Evolutionary conservation across 1,140 invertebrate species (phyloP), one percentile per base, ranked within the genome.

Genomic region (Bombus fervidus): DNA sequence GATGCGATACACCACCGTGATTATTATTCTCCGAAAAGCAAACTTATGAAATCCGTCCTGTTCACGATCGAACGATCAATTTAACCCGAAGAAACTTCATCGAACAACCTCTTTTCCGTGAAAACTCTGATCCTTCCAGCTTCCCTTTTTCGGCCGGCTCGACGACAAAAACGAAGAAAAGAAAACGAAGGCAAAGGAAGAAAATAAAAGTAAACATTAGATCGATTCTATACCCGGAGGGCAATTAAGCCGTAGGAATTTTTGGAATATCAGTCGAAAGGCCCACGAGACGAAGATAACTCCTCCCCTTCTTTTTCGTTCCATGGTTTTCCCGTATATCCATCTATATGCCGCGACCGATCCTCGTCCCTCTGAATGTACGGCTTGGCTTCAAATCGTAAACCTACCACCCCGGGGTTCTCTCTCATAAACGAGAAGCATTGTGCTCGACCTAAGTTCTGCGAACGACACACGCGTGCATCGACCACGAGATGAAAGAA

Each of bases 391-490:
- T 72, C 76, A 43, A 90, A 85, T 90, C 87, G 84, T 88, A 87
- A 90, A 88, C 88, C 80, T 25, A 71, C 72, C 81, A 86, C 43
- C 84, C 74, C 22, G 59, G 78, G 84, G 53, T 66, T 66, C 78
- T 47, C 72, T 83, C 83, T 74, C 86, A 72, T 86, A 81, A 88
- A 86, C 87, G 86, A 83, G 72, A 81, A 88, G 84, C 89, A 90
- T 90, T 90, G 87, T 90, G 83, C 84, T 79, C 76, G 83, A 59
- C 77, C 86, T 76, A 84, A 85, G 81, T 88, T 88, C 86, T 80
- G 80, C 84, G 84, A 81, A 88, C 86, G 78, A 80, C 83, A 81
- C 87, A 68, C 85, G 79, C 83, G 78, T 47, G 72, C 83, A 76
- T 77, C 76, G 76, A 77, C 77, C 66, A 66, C 62, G 68, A 73